Evolutionary conservation across 1,140 invertebrate species (phyloP).

Genomic region (Harpegnathos saltator): DNA sequence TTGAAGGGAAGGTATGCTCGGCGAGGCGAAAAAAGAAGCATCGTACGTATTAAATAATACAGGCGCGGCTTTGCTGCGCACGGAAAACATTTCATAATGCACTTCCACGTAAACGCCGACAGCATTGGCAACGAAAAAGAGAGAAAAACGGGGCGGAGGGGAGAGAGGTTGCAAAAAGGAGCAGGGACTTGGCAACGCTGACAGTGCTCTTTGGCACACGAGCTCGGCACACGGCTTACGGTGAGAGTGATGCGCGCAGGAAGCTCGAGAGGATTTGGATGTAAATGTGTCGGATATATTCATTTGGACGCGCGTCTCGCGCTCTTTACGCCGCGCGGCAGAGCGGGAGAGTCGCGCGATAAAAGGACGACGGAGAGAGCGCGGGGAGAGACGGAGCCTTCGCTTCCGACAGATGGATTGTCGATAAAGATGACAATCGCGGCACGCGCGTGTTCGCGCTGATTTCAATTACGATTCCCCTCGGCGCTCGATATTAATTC

Average conservation of each 20-base stretch:
- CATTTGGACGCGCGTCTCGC: not conserved
- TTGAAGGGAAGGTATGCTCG: not conserved
- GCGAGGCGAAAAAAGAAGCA: not conserved
- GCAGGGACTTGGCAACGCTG: constrained; percentile 22
- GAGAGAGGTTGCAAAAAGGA: constrained; percentile 4
- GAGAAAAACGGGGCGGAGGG: too few relatives aligned
- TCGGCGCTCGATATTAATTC: constrained; percentile 23
- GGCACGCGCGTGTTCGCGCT: too few relatives aligned
- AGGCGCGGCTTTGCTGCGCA: too few relatives aligned
- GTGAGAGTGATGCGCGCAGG: not conserved
- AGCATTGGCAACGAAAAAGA: constrained; percentile 4
- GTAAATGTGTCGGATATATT: constrained; percentile 14
- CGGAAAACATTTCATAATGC: not conserved
- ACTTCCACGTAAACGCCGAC: not conserved
- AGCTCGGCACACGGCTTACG: not conserved
- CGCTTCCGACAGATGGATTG: too few relatives aligned
- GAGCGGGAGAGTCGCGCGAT: too few relatives aligned
- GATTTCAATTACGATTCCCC: too few relatives aligned
- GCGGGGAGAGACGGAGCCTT: too few relatives aligned
- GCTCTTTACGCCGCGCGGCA: not conserved
- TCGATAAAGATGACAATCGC: too few relatives aligned
- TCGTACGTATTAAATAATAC: not conserved
- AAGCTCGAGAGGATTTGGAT: constrained; percentile 13
- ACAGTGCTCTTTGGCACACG: constrained; percentile 30
- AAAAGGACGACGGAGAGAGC: not conserved